phyloP scores from a whole-genome alignment of 2,113 vertebrate species.

The Psittacus erithacus region DNA sequence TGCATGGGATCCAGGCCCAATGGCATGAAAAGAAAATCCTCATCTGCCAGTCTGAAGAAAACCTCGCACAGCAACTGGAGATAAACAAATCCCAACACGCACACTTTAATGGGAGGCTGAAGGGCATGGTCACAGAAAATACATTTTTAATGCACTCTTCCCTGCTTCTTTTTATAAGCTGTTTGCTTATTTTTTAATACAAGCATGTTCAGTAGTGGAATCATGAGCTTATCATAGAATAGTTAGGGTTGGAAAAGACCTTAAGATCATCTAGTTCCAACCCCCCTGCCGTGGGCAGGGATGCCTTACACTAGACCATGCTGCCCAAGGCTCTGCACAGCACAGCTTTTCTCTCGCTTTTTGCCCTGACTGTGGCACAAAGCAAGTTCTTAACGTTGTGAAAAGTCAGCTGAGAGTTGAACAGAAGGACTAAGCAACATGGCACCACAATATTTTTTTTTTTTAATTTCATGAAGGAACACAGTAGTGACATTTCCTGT shows the following conservation, averaged over 20 bases:
- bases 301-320: background rate
- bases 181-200: background rate
- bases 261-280: background rate
- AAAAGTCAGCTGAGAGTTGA: background rate
- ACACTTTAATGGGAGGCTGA: background rate
- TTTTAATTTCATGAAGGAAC: background rate
- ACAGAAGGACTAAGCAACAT: background rate
- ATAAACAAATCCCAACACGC: background rate
- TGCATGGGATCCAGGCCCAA: background rate
- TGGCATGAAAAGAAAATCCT: background rate
- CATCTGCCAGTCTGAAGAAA: background rate
- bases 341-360: slow-evolving; percentile 2
- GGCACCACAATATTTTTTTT: rapidly evolving
- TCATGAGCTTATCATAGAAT: background rate
- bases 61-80: background rate
- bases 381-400: rapidly evolving
- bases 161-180: background rate
- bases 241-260: background rate
- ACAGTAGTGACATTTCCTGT: background rate
- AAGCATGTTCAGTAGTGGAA: background rate
- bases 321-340: background rate
- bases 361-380: background rate
- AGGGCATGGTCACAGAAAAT: background rate
- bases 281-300: background rate
- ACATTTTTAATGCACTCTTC: background rate